phyloP scores from a whole-genome alignment of 2,113 vertebrate genomes.

The Macheiramphus alcinus region DNA sequence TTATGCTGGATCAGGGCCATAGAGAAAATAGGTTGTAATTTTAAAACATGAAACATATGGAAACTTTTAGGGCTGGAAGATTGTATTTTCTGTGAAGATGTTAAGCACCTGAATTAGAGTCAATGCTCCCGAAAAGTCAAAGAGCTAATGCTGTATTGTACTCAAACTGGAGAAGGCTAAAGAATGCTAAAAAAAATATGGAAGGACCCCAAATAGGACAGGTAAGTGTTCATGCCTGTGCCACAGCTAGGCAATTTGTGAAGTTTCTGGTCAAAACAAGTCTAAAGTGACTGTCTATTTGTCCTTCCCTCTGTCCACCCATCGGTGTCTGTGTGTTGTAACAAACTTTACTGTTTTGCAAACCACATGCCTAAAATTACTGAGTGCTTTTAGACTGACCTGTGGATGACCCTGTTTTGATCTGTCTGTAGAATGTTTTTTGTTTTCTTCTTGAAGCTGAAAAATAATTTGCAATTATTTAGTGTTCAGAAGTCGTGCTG shows the following conservation, averaged over 20 bases:
- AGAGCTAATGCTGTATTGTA: background rate
- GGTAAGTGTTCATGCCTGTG: background rate
- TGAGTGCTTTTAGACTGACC: conserved; percentile 67
- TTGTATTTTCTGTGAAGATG: background rate
- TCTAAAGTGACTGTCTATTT: background rate
- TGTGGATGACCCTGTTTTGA: conserved; percentile 79
- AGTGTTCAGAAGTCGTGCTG: background rate
- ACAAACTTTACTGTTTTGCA: background rate
- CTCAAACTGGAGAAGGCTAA: background rate
- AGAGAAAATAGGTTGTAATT: background rate
- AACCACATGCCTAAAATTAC: background rate
- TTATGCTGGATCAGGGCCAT: background rate
- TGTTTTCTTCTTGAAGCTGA: conserved; percentile 58
- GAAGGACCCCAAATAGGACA: background rate
- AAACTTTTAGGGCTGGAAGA: background rate
- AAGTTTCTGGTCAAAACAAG: background rate
- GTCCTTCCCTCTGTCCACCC: background rate
- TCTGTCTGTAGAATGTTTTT: conserved; percentile 42
- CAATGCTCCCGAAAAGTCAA: background rate
- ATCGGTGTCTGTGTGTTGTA: background rate
- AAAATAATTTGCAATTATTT: background rate
- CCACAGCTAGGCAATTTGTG: background rate
- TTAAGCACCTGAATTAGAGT: background rate
- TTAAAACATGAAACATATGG: background rate
- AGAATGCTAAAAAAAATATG: background rate